Evolutionary conservation across 2,888 invertebrate genomes (phyloP).

Genomic region (Stenotaenia linearis): DNA sequence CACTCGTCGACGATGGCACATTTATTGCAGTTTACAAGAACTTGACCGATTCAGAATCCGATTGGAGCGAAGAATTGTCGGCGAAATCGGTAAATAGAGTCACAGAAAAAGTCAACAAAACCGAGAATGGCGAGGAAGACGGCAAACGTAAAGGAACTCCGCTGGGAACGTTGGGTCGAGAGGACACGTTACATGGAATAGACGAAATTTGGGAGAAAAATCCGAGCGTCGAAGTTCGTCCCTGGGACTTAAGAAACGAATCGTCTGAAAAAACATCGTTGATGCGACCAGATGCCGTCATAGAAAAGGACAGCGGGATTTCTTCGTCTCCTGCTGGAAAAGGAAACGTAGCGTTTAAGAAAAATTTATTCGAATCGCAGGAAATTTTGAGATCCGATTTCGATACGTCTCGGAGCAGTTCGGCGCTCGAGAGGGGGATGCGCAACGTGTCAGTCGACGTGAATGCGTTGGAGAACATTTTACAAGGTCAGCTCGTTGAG

Average conservation of each 20-base stretch:
- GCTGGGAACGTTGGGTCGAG: conserved; percentile 41
- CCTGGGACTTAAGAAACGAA: background rate
- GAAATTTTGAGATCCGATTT: no score
- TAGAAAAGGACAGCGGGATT: background rate
- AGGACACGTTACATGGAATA: conserved; percentile 41
- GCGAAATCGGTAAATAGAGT: background rate
- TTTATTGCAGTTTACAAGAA: background rate
- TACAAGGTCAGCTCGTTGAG: background rate
- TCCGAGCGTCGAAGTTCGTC: background rate
- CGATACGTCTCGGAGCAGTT: no score
- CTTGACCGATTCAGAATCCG: background rate
- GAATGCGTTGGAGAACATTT: background rate
- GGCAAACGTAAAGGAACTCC: background rate
- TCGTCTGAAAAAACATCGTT: background rate
- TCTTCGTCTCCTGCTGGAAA: background rate
- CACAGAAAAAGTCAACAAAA: no score
- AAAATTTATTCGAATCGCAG: background rate
- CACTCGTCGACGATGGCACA: no score
- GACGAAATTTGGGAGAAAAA: conserved; percentile 43
- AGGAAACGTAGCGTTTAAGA: background rate
- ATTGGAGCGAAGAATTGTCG: background rate
- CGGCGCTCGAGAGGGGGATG: no score
- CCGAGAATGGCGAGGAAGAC: background rate
- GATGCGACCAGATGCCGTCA: no score
- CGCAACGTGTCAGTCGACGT: background rate